Conservation (phyloP, 2,888 invertebrate species). For the Phengaris arion region DNA sequence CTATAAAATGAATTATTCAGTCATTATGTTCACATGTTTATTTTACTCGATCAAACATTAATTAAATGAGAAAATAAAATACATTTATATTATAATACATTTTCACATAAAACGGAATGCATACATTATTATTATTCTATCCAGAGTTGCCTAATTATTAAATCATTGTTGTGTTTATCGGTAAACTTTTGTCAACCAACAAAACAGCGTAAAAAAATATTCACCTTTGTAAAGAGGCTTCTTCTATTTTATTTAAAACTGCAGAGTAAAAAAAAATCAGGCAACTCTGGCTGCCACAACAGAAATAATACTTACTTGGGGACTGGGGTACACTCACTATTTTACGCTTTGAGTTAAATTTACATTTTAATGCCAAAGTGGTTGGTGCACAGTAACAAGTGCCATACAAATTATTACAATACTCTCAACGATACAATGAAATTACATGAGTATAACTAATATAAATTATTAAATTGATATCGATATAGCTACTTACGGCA, state of each 20-base stretch:
- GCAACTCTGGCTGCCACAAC: not conserved
- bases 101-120: no score
- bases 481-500: not conserved
- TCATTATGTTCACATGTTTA: not conserved
- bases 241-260: no score
- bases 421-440: not conserved
- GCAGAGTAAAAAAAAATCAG: not conserved
- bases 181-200: no score
- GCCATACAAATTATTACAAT: not conserved
- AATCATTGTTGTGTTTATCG: no score
- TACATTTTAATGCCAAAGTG: no score
- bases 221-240: no score
- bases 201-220: no score
- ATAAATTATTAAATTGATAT: not conserved
- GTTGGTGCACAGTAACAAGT: not conserved
- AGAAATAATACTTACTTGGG: no score
- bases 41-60: not conserved
- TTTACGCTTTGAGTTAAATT: no score
- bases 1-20: not conserved
- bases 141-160: no score
- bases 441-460: not conserved
- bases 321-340: no score
- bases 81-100: not conserved
- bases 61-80: not conserved
- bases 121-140: no score